Percentiles rank a stretch among this genome's conserved stretches.
These are phyloP conservation scores for Elephantulus edwardii DNA, from an alignment of 2,113 vertebrate genomes.

Conservation along the genomic window DNA sequence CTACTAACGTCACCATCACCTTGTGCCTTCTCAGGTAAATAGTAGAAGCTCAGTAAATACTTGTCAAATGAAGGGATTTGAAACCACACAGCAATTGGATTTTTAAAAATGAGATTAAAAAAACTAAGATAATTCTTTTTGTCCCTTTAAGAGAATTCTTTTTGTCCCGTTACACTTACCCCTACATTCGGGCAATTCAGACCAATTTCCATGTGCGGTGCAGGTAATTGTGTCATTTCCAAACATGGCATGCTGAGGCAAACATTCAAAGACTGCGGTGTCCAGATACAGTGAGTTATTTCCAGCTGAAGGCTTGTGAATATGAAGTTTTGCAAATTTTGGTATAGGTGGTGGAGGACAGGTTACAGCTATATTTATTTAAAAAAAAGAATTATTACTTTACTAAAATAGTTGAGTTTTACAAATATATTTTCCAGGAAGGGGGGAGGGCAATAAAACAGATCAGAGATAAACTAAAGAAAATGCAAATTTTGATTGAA, in stretches of 20 bases:
- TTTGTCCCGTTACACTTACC: constrained; percentile 78
- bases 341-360: constrained; percentile 87
- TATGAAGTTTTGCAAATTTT: constrained; percentile 82
- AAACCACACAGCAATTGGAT: background rate
- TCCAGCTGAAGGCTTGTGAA: constrained; percentile 56
- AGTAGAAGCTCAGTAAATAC: background rate
- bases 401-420: background rate
- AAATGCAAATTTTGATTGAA: constrained; percentile 3
- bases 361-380: constrained; percentile 85
- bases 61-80: background rate
- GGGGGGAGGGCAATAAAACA: background rate
- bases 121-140: background rate
- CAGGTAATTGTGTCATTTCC: constrained; percentile 88
- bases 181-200: constrained; percentile 87
- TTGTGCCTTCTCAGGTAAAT: background rate
- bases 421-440: background rate
- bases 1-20: no score
- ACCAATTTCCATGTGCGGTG: constrained; percentile 87
- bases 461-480: background rate
- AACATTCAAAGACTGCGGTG: constrained; percentile 85
- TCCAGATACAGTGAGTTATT: constrained; percentile 80
- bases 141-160: no score
- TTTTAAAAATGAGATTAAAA: background rate
- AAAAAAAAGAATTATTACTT: constrained; percentile 28
- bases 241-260: constrained; percentile 84